Evolutionary conservation across 2,797 vertebrate genomes (phyloP).

Genomic region (Clarias fuscus): DNA sequence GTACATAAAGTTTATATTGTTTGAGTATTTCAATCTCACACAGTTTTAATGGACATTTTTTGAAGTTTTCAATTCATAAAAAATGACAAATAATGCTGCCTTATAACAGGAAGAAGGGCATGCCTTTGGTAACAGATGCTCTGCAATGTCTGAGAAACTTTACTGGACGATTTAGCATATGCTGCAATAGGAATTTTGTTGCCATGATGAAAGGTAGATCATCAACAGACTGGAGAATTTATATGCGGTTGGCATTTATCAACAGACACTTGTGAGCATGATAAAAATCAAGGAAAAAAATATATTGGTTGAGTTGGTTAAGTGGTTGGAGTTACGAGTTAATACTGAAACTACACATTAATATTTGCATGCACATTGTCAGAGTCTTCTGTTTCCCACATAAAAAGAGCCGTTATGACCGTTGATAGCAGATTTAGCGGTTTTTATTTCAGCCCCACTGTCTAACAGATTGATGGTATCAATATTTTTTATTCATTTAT

Average conservation of each 20-base stretch:
- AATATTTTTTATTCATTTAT: neutral
- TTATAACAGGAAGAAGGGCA: neutral
- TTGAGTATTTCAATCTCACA: neutral
- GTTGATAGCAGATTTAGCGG: neutral
- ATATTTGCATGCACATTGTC: neutral
- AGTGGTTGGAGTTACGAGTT: neutral
- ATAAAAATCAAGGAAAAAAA: neutral
- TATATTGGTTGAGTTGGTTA: neutral
- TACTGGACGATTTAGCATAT: neutral
- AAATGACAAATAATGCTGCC: neutral
- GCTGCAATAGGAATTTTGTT: neutral
- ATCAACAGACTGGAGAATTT: neutral
- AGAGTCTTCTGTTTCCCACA: neutral
- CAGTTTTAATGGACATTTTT: neutral
- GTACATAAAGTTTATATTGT: neutral
- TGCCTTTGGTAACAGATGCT: neutral
- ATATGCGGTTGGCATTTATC: neutral
- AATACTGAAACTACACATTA: neutral
- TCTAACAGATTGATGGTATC: neutral
- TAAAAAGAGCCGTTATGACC: neutral
- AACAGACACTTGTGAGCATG: neutral
- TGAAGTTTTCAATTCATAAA: neutral
- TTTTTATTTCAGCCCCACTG: neutral
- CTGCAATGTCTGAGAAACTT: neutral
- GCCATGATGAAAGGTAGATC: neutral